phyloP scores from a whole-genome alignment of 2,797 vertebrate genomes.

The Selene dorsalis region DNA sequence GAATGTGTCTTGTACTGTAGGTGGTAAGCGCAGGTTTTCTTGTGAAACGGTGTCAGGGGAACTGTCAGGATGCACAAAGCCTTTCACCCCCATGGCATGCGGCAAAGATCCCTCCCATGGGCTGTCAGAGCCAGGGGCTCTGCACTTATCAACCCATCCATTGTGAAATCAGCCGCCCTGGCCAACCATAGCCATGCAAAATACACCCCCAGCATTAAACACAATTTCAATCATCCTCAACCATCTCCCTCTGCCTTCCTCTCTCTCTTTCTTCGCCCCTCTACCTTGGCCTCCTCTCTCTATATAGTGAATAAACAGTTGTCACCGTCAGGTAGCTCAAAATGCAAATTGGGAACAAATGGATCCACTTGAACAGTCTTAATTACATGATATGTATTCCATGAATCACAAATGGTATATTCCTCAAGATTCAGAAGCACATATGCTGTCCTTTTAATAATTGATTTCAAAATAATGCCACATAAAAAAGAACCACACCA shows the following conservation, averaged over 20 bases:
- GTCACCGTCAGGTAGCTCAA: constrained; percentile 80
- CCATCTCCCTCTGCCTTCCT: constrained; percentile 75
- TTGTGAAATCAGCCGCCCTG: constrained; percentile 86
- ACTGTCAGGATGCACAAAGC: constrained; percentile 75
- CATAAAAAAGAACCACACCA: constrained; percentile 75
- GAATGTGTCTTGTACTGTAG: constrained; percentile 55
- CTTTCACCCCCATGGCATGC: constrained; percentile 73
- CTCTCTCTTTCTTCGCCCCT: constrained; percentile 49
- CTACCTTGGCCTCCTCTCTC: constrained; percentile 62
- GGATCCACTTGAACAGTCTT: constrained; percentile 86
- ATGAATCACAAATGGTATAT: constrained; percentile 88
- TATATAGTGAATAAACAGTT: constrained; percentile 82
- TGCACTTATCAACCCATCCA: constrained; percentile 86
- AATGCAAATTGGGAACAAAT: constrained; percentile 84
- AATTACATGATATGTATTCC: constrained; percentile 90
- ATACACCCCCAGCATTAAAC: constrained; percentile 83
- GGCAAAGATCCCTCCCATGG: constrained; percentile 77
- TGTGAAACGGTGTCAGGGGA: constrained; percentile 65
- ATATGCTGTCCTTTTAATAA: constrained; percentile 85
- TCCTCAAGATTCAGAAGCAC: constrained; percentile 78
- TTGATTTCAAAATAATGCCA: constrained; percentile 84
- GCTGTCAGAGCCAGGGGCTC: constrained; percentile 76
- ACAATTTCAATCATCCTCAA: constrained; percentile 82
- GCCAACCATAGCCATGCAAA: constrained; percentile 84
- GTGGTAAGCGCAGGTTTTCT: constrained; percentile 55